phyloP scores from a whole-genome alignment of 2,888 invertebrate genomes.

The Megastigmus dorsalis region DNA sequence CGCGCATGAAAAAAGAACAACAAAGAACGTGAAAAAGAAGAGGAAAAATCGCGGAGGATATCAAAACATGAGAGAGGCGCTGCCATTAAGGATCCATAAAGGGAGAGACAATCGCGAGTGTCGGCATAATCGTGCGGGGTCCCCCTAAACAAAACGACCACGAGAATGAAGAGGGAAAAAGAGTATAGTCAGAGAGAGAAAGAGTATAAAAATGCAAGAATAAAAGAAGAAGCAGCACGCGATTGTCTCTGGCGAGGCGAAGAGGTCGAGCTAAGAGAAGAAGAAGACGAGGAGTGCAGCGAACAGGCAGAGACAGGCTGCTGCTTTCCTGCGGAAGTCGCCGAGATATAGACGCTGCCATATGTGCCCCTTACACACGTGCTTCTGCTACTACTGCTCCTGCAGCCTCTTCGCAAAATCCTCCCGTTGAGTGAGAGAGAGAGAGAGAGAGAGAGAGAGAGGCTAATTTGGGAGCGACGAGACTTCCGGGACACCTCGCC shows the following conservation, averaged over 20 bases:
- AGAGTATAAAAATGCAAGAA: neutral
- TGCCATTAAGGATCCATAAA: conserved; percentile 15
- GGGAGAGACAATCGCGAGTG: neutral
- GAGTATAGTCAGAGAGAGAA: neutral
- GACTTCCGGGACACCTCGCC: conserved; percentile 33
- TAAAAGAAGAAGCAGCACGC: neutral
- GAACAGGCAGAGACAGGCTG: conserved; percentile 13
- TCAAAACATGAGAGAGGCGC: conserved; percentile 1
- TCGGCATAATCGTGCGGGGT: neutral
- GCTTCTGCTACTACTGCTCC: neutral
- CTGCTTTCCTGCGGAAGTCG: conserved; percentile 42
- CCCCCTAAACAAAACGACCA: conserved; percentile 3
- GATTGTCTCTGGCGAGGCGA: conserved; percentile 10
- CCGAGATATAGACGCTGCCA: conserved; percentile 21
- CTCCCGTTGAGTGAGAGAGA: too few species aligned
- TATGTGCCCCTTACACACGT: conserved; percentile 2
- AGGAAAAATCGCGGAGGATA: too few species aligned
- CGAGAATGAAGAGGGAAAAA: neutral
- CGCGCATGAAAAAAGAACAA: neutral
- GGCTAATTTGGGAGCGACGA: conserved; percentile 13
- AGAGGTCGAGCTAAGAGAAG: neutral
- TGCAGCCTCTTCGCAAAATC: conserved; percentile 3
- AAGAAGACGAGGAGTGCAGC: neutral
- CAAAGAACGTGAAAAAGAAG: neutral
- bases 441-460: too few species aligned